Evolutionary conservation across 2,888 invertebrate genomes (phyloP).

Genomic region (Nasonovia ribisnigri): DNA sequence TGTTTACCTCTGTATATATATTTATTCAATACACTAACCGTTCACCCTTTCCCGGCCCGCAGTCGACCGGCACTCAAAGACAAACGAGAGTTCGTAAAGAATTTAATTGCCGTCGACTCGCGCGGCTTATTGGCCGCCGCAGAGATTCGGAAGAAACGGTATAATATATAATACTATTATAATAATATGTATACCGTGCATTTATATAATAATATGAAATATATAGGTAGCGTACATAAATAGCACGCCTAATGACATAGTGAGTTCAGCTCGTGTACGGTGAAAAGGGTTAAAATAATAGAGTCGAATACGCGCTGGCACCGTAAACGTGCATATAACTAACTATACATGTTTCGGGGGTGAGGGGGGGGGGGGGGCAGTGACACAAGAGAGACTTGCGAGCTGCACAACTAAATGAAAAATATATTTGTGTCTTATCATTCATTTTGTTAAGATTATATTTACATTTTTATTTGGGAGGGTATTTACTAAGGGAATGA

Average conservation of each 20-base stretch:
- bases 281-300: background rate
- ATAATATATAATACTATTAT: background rate
- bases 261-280: background rate
- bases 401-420: background rate
- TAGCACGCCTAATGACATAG: background rate
- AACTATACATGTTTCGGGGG: background rate
- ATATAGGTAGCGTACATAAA: background rate
- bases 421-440: too few species aligned
- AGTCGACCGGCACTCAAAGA: background rate
- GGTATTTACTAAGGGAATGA: too few species aligned
- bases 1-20: background rate
- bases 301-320: background rate
- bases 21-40: background rate
- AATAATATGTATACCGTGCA: background rate
- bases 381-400: background rate
- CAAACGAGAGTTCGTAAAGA: background rate
- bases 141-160: background rate
- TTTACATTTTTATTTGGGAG: too few species aligned
- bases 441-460: too few species aligned
- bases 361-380: too few species aligned
- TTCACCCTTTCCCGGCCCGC: background rate
- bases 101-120: conserved; percentile 18
- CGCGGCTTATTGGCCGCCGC: background rate
- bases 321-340: background rate
- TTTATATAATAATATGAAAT: background rate